These are phyloP conservation scores for Pogonus chalceus DNA, from an alignment of 1,140 invertebrate genomes.

Conservation along the genomic window DNA sequence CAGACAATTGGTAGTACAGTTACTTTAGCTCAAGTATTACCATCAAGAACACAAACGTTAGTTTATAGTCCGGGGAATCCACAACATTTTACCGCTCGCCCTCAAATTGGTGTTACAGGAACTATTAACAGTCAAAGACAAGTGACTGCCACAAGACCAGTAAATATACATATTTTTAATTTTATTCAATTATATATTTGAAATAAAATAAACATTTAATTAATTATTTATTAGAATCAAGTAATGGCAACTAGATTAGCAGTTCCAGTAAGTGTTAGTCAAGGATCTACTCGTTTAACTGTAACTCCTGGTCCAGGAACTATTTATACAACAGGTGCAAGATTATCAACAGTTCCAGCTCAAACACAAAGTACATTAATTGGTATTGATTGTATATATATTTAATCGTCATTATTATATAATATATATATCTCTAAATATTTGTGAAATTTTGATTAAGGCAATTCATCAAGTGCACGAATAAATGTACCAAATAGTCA, in stretches of 20 bases:
- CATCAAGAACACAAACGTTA: slow-evolving; percentile 30
- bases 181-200: slow-evolving; percentile 1
- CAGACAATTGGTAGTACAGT: slow-evolving; percentile 29
- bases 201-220: background rate
- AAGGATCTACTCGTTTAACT: slow-evolving; percentile 22
- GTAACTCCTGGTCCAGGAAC: slow-evolving; percentile 24
- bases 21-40: slow-evolving; percentile 30
- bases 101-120: slow-evolving; percentile 26
- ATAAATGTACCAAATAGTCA: background rate
- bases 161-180: slow-evolving; percentile 17
- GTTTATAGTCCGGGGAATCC: slow-evolving; percentile 29
- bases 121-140: slow-evolving; percentile 21
- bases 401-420: too few species aligned
- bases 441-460: too few species aligned
- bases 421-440: too few species aligned
- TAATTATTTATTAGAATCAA: slow-evolving; percentile 20
- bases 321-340: slow-evolving; percentile 22
- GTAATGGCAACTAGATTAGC: slow-evolving; percentile 27
- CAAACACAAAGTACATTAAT: slow-evolving; percentile 18
- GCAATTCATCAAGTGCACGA: too few species aligned
- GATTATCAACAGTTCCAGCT: slow-evolving; percentile 26
- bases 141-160: slow-evolving; percentile 19
- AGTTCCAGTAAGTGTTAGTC: slow-evolving; percentile 25
- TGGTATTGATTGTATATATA: too few species aligned
- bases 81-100: slow-evolving; percentile 25